Percentiles rank a stretch among this genome's conserved stretches.
phyloP scores from a whole-genome alignment of 2,888 invertebrate species.

The Polyploca ridens region DNA sequence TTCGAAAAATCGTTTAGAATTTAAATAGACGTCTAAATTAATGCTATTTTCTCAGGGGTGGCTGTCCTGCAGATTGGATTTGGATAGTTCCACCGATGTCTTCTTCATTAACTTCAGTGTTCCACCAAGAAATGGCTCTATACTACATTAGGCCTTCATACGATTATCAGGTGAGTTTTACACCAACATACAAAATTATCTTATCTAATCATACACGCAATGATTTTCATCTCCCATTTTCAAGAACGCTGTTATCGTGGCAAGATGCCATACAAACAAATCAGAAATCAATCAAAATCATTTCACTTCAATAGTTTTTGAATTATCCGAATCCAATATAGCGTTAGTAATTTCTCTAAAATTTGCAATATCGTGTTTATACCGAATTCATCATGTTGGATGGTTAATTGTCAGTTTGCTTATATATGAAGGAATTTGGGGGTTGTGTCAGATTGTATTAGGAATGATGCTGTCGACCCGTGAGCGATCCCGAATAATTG shows the following conservation, averaged over 20 bases:
- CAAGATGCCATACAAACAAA: slow-evolving; percentile 1
- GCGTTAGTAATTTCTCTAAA: neutral
- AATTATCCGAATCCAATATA: neutral
- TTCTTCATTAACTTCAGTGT: slow-evolving; percentile 90
- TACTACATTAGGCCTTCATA: slow-evolving; percentile 95
- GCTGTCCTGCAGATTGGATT: slow-evolving; percentile 94
- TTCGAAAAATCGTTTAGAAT: neutral
- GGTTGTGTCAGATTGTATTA: slow-evolving; percentile 19
- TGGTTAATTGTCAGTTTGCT: slow-evolving; percentile 14
- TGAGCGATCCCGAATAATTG: slow-evolving; percentile 29
- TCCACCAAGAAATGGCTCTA: slow-evolving; percentile 94
- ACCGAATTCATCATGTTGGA: neutral
- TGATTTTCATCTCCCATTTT: neutral
- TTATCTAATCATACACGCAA: neutral
- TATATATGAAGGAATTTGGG: slow-evolving; percentile 12
- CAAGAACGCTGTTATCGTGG: neutral
- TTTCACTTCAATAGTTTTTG: neutral
- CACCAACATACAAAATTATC: neutral
- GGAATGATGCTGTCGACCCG: slow-evolving; percentile 13
- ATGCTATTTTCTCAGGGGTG: slow-evolving; percentile 79
- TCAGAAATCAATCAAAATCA: neutral
- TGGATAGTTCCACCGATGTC: slow-evolving; percentile 92
- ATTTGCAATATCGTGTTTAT: neutral
- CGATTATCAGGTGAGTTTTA: slow-evolving; percentile 90
- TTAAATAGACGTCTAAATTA: slow-evolving; percentile 3